Evolutionary conservation across 2,797 vertebrate genomes (phyloP).

Genomic region (Cyclura pinguis): DNA sequence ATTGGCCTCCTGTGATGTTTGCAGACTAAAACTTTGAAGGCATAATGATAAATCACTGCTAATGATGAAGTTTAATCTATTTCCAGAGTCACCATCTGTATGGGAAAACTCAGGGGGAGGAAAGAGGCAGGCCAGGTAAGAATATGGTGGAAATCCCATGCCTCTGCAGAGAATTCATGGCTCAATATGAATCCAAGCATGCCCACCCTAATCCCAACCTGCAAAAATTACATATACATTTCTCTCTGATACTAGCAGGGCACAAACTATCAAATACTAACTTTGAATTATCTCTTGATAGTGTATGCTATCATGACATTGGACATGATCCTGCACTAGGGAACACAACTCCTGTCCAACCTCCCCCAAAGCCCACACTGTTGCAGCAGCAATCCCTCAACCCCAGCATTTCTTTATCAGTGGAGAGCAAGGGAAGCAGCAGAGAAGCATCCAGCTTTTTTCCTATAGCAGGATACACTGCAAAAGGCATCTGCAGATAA

Average conservation of each 20-base stretch:
- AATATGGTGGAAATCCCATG: neutral
- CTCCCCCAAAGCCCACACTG: too few species aligned
- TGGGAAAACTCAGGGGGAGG: neutral
- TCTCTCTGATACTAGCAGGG: neutral
- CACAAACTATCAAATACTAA: neutral
- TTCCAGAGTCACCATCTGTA: neutral
- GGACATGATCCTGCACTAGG: too few species aligned
- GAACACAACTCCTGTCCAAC: too few species aligned
- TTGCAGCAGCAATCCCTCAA: too few species aligned
- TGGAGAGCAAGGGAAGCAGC: too few species aligned
- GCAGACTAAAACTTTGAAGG: neutral
- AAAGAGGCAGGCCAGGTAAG: neutral
- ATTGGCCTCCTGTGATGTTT: constrained; percentile 20
- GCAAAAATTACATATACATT: neutral
- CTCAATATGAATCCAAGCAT: neutral
- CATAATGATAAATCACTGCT: constrained; percentile 4
- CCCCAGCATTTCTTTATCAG: too few species aligned
- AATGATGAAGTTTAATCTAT: constrained; percentile 6
- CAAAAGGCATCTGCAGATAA: too few species aligned
- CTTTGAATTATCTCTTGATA: too few species aligned
- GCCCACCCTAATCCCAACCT: neutral
- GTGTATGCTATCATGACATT: too few species aligned
- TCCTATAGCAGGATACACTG: too few species aligned
- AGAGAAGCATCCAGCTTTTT: too few species aligned
- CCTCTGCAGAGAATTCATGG: neutral